Base-by-base conservation (phyloP, 2,797 vertebrate species). In the Sebastes oblongus region DNA sequence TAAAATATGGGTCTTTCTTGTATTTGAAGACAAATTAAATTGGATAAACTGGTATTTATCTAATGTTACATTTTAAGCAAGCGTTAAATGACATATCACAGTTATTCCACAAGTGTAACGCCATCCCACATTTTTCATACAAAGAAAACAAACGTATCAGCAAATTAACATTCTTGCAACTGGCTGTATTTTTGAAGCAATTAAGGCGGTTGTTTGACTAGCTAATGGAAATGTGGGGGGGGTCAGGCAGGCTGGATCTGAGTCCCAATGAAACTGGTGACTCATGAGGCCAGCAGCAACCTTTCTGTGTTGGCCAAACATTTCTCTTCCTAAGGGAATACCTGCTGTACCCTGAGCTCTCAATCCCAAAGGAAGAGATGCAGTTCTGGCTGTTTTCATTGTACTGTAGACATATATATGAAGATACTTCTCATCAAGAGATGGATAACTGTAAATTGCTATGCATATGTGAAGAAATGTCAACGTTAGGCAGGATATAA, bases 121-220 rank as follows among this genome's bases (percentile, higher is more conserved):
- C 39, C 59, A 61, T 74, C 8, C 12, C 22, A 34, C 8, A 62
- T 55, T 66, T 86, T 74, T 84, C 70, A 71, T 66, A 39, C 39
- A 86, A 75, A 69, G n/a, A 52, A 85, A 88, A 81, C 52, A 84
- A 68, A 68, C n/a, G 30, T 56, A 72, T 68, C 55, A 36, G 59
- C 71, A 80, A 91, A 90, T 93, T 70, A 86, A 86, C 82, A 86
- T 89, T 84, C 75, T 88, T 81, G 50, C 13, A 8, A 72, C 59
- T 71, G 14, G 60, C 81, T 78, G 60, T 88, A 66, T 90, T 91
- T 92, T 84, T 66, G 58, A 83, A 86, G 84, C 76, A 88, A 91
- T 93, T 91, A 92, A 81, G 83, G 85, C 16, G 24, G 79, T 75
- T 91, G 89, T 92, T 93, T 95, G 87, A 88, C 71, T 89, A 82